Conservation (phyloP, 1,140 invertebrate species). For the Rhizoglyphus robini region DNA sequence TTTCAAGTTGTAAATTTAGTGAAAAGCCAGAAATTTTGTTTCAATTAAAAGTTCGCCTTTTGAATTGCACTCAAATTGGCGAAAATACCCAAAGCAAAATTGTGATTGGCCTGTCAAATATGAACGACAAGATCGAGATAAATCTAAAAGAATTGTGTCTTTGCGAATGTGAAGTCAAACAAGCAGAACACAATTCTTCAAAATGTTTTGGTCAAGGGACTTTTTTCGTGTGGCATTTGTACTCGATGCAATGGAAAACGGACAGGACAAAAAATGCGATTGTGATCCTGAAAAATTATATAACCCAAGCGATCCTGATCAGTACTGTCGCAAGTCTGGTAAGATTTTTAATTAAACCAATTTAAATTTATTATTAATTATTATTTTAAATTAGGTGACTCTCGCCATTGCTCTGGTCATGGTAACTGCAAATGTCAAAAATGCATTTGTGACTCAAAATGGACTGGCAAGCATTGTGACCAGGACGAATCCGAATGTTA, state of each 20-base stretch:
- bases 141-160: slow-evolving; percentile 53
- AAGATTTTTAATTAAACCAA: not conserved
- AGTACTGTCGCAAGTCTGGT: slow-evolving; percentile 5
- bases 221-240: slow-evolving; percentile 68
- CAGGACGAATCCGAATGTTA: slow-evolving; percentile 82
- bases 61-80: not conserved
- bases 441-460: slow-evolving; percentile 33
- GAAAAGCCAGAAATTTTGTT: slow-evolving; percentile 9
- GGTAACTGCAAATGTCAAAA: slow-evolving; percentile 49
- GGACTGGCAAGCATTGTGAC: slow-evolving; percentile 63
- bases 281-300: slow-evolving; percentile 19
- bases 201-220: slow-evolving; percentile 28
- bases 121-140: slow-evolving; percentile 66
- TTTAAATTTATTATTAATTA: not conserved
- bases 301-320: not conserved
- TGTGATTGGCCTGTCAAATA: slow-evolving; percentile 74
- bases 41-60: slow-evolving; percentile 6
- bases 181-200: slow-evolving; percentile 6
- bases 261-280: slow-evolving; percentile 10
- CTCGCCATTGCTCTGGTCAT: slow-evolving; percentile 34
- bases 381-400: slow-evolving; percentile 6
- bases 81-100: slow-evolving; percentile 39
- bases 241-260: slow-evolving; percentile 36
- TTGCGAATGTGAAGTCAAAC: slow-evolving; percentile 16
- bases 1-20: not conserved